Conservation (phyloP, 2,113 vertebrate genomes). For the Podarcis cretensis region DNA sequence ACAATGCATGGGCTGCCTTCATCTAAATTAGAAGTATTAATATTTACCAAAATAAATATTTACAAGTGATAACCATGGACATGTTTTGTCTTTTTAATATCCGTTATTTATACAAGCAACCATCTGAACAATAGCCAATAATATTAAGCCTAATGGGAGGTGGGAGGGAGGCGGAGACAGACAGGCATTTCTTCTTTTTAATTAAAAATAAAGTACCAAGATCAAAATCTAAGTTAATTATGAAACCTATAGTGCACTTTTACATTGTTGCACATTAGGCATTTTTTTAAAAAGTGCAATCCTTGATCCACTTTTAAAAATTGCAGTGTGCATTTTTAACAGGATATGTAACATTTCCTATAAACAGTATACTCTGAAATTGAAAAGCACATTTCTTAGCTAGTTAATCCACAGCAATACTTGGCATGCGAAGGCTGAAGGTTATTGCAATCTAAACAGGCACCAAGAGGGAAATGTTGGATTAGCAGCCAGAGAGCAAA, state of each 20-base stretch:
- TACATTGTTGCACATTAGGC: background rate
- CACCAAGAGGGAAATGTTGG: background rate
- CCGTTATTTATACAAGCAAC: constrained; percentile 24
- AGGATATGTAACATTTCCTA: background rate
- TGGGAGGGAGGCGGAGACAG: background rate
- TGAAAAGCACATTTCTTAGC: background rate
- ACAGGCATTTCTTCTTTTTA: background rate
- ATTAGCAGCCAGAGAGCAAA: background rate
- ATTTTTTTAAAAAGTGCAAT: background rate
- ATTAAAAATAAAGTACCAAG: constrained; percentile 17
- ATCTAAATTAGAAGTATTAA: background rate
- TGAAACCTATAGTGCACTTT: background rate
- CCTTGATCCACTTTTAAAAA: background rate
- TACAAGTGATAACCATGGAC: background rate
- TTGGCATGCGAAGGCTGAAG: background rate
- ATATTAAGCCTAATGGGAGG: background rate
- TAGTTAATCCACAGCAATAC: background rate
- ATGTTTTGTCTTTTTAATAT: constrained; percentile 42
- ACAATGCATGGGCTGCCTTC: background rate
- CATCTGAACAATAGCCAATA: constrained; percentile 15
- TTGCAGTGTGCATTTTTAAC: background rate
- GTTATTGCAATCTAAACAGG: constrained; percentile 4
- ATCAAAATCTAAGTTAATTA: constrained; percentile 5
- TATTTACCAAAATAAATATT: constrained; percentile 9
- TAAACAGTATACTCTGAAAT: background rate